Percentiles rank a stretch among this genome's conserved stretches.
Conservation (phyloP, 1,140 invertebrate genomes). For the Rhizoglyphus robini region DNA sequence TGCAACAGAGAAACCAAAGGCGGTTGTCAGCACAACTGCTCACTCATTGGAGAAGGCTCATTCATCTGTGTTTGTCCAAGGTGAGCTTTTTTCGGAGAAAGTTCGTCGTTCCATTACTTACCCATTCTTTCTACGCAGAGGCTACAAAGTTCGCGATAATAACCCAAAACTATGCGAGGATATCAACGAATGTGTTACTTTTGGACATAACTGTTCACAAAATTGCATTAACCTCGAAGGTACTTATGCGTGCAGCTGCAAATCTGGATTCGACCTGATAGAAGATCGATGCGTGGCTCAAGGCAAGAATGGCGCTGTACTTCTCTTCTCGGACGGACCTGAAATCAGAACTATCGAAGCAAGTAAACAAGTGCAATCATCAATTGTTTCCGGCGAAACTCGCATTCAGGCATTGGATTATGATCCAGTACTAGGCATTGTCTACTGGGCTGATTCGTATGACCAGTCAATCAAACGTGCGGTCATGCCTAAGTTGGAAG, state of each 20-base stretch:
- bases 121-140: slow-evolving; percentile 61
- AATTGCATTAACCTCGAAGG: slow-evolving; percentile 83
- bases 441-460: slow-evolving; percentile 85
- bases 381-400: slow-evolving; percentile 61
- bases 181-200: slow-evolving; percentile 71
- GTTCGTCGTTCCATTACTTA: background rate
- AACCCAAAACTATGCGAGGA: slow-evolving; percentile 48
- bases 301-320: slow-evolving; percentile 38
- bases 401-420: slow-evolving; percentile 77
- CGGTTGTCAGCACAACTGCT: slow-evolving; percentile 82
- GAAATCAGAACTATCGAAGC: slow-evolving; percentile 62
- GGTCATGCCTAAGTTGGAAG: slow-evolving; percentile 56
- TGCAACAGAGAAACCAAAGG: slow-evolving; percentile 59
- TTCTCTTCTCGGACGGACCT: slow-evolving; percentile 51
- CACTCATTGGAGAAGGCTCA: slow-evolving; percentile 50
- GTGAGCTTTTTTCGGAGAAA: slow-evolving; percentile 29
- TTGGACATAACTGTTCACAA: slow-evolving; percentile 76
- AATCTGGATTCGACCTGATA: slow-evolving; percentile 53
- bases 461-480: slow-evolving; percentile 79
- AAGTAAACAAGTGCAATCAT: slow-evolving; percentile 29
- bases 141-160: slow-evolving; percentile 56
- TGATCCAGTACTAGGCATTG: slow-evolving; percentile 55
- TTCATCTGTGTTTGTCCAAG: slow-evolving; percentile 72
- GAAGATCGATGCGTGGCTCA: slow-evolving; percentile 27
- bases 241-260: slow-evolving; percentile 71